Evolutionary conservation across 2,888 invertebrate genomes (phyloP), one percentile per base, ranked within the genome.

Genomic region (Sphinx pinastri): DNA sequence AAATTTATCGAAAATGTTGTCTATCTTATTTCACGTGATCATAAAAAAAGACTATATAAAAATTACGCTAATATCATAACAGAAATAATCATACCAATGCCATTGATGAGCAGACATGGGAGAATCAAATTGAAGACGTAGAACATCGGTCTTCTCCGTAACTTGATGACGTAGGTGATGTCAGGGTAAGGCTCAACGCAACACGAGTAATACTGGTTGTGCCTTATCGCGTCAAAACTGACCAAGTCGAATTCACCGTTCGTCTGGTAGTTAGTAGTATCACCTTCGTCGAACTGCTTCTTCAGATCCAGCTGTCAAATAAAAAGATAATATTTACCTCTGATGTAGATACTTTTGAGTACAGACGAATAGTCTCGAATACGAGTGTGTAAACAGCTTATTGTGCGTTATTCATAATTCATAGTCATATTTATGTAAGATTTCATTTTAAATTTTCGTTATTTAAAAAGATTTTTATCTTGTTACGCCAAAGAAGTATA

Each of bases 231-330:
- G 0, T 96, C 96, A 84, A 97, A 97, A 84, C 96, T 96, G 74
- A 97, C 95, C 76, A 98, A 91, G 85, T 97, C 97, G 90, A 98
- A 98, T 89, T 98, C 98, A 0, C 98, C 98, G 87, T 98, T 98
- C n/a, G 97, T 96, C 84, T 98, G 97, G 88, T 98, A 98, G 92
- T 98, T 98, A 77, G 97, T 97, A 68, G 97, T 95, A 88, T 98
- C 98, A 0, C 98, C 98, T 81, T 96, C 96, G 82, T 97, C 96
- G 69, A 96, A 96, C 82, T 97, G 96, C 81, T 96, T 95, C 75
- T 96, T 95, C 67, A 98, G 88, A 82, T 97, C 97, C 83, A 97
- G 90, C 97, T 97, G 88, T 12, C 45, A 68, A 68, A 67, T 54
- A 71, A 10, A 71, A 73, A 16, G 38, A 19, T 31, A 55, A 12